Conservation (phyloP, 2,797 vertebrate species). For the Meda fulgida region DNA sequence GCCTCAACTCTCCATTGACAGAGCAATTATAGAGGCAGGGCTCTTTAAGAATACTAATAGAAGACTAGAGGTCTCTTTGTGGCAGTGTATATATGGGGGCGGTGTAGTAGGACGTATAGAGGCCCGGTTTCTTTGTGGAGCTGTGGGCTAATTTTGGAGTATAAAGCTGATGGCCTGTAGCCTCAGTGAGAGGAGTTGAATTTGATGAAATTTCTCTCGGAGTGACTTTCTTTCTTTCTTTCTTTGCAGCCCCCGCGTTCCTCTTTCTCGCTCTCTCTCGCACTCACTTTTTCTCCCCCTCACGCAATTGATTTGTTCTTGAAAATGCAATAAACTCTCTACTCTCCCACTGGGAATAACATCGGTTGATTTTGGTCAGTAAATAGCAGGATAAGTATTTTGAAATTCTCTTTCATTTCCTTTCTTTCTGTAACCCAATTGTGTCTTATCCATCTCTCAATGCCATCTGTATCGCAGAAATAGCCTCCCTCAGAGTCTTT, state of each 20-base stretch:
- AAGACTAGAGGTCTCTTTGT: slow-evolving; percentile 34
- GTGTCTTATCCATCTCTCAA: slow-evolving; percentile 19
- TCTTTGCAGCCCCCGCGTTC: slow-evolving; percentile 11
- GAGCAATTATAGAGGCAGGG: slow-evolving; percentile 33
- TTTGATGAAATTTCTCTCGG: slow-evolving; percentile 74
- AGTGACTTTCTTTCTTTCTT: slow-evolving; percentile 53
- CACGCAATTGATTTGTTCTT: slow-evolving; percentile 69
- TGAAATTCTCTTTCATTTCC: slow-evolving; percentile 37
- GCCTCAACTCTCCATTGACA: slow-evolving; percentile 26
- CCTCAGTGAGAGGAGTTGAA: slow-evolving; percentile 79
- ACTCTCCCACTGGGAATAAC: slow-evolving; percentile 39
- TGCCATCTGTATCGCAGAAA: slow-evolving; percentile 18
- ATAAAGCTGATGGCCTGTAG: slow-evolving; percentile 79
- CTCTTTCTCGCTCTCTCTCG: slow-evolving; percentile 39
- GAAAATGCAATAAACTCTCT: slow-evolving; percentile 58
- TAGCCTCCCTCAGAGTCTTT: slow-evolving; percentile 16
- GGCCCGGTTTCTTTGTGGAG: slow-evolving; percentile 66
- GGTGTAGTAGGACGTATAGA: slow-evolving; percentile 37
- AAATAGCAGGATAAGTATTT: slow-evolving; percentile 25
- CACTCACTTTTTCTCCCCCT: slow-evolving; percentile 56
- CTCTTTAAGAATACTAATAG: slow-evolving; percentile 51
- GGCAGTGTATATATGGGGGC: slow-evolving; percentile 58
- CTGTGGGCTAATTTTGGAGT: slow-evolving; percentile 61
- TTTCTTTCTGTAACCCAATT: slow-evolving; percentile 10
- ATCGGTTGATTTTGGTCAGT: slow-evolving; percentile 33